Conservation (phyloP, 2,113 vertebrate species). For the Tympanuchus pallidicinctus region DNA sequence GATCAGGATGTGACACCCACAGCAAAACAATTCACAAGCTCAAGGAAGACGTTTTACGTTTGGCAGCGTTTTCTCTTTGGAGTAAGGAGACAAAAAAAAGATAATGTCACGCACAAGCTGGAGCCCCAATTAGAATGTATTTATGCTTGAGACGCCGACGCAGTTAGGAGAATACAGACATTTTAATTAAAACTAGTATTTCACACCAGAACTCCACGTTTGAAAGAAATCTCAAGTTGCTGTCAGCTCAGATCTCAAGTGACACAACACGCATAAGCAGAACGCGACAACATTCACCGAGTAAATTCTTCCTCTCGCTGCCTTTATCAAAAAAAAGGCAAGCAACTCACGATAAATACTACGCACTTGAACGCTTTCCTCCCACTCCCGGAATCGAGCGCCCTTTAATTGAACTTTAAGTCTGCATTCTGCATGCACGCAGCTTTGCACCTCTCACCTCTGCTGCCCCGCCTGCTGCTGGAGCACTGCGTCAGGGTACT, state of each 20-base stretch:
- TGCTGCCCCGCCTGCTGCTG: neutral
- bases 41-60: neutral
- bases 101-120: neutral
- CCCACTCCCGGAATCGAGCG: neutral
- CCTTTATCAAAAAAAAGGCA: neutral
- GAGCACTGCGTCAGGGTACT: neutral
- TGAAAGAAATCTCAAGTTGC: neutral
- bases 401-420: neutral
- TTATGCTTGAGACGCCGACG: neutral
- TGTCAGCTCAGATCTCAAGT: neutral
- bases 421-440: neutral
- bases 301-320: neutral
- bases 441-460: neutral
- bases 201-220: neutral
- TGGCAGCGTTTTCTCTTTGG: neutral
- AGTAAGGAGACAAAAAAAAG: neutral
- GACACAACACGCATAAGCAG: neutral
- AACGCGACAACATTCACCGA: neutral
- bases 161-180: neutral
- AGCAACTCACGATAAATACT: neutral
- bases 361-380: neutral
- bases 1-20: neutral
- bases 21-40: neutral
- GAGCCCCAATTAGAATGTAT: neutral
- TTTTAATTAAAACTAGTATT: slow-evolving; percentile 1